Evolutionary conservation across 2,888 invertebrate species (phyloP).

Genomic region (Unio pictorum): DNA sequence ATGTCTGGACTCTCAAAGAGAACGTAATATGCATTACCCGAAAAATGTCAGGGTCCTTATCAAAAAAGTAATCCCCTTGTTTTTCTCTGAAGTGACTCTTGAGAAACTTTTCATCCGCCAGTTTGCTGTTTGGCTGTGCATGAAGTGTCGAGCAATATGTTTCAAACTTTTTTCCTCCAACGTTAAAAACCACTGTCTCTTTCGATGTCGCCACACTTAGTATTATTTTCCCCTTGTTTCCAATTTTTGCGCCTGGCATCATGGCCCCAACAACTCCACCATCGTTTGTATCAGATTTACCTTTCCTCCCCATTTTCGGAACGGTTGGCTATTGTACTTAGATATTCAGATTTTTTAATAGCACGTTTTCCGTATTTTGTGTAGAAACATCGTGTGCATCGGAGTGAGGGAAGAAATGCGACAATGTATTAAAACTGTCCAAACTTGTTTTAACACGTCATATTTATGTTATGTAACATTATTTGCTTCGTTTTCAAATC

Average conservation of each 20-base stretch:
- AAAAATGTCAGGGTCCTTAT: slow-evolving; percentile 48
- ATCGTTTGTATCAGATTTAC: slow-evolving; percentile 3
- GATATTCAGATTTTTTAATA: no score
- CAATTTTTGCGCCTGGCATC: slow-evolving; percentile 34
- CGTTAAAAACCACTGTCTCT: slow-evolving; percentile 50
- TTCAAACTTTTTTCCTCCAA: slow-evolving; percentile 57
- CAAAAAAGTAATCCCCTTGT: slow-evolving; percentile 49
- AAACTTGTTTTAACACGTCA: no score
- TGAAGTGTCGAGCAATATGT: slow-evolving; percentile 52
- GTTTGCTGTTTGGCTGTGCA: slow-evolving; percentile 32
- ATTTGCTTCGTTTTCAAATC: no score
- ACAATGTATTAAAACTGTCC: no score
- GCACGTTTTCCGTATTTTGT: no score
- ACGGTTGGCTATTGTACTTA: no score
- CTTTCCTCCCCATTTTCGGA: slow-evolving; percentile 2
- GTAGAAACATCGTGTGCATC: no score
- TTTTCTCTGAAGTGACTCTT: slow-evolving; percentile 33
- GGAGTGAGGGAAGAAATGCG: no score
- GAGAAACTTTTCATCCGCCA: slow-evolving; percentile 42
- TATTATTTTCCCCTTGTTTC: slow-evolving; percentile 30
- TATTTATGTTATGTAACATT: no score
- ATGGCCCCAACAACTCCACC: slow-evolving; percentile 29
- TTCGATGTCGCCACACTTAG: slow-evolving; percentile 29
- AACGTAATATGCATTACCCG: slow-evolving; percentile 22
- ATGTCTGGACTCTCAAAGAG: no score